A percentile compares a stretch with the other conserved stretches of the same genome.
Conservation (phyloP, 2,797 vertebrate species). For the Molossus alvarezi region DNA sequence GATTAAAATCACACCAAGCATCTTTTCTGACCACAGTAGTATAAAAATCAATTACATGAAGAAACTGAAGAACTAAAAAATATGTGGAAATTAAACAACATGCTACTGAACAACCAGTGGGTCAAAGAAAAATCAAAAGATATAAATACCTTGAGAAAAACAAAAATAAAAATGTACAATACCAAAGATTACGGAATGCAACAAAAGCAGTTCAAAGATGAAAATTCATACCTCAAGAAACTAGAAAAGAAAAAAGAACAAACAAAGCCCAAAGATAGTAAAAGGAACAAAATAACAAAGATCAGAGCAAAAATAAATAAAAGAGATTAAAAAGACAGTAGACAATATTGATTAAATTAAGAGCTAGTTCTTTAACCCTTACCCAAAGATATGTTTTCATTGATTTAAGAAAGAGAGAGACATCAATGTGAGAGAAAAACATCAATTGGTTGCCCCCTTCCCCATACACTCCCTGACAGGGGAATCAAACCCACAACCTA, state of each 20-base stretch:
- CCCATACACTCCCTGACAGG: too few relatives aligned
- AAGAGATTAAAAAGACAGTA: background rate
- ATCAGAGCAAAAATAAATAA: background rate
- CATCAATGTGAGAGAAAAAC: too few relatives aligned
- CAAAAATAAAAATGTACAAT: background rate
- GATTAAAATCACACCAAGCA: background rate
- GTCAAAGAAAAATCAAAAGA: background rate
- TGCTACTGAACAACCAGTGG: background rate
- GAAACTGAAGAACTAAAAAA: background rate
- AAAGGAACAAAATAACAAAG: background rate
- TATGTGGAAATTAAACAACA: background rate
- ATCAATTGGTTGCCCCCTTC: too few relatives aligned
- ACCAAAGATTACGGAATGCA: background rate
- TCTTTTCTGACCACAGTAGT: background rate
- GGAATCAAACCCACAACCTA: too few relatives aligned
- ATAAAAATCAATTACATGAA: background rate
- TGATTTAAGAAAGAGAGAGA: too few relatives aligned
- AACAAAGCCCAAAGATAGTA: background rate
- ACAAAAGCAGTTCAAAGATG: background rate
- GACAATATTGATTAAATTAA: background rate
- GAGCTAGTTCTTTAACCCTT: background rate
- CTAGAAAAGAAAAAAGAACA: background rate
- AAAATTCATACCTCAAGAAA: background rate
- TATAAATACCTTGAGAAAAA: background rate
- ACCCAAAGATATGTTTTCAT: too few relatives aligned